Conservation (phyloP, 2,797 vertebrate species). For the Balearica regulorum region DNA sequence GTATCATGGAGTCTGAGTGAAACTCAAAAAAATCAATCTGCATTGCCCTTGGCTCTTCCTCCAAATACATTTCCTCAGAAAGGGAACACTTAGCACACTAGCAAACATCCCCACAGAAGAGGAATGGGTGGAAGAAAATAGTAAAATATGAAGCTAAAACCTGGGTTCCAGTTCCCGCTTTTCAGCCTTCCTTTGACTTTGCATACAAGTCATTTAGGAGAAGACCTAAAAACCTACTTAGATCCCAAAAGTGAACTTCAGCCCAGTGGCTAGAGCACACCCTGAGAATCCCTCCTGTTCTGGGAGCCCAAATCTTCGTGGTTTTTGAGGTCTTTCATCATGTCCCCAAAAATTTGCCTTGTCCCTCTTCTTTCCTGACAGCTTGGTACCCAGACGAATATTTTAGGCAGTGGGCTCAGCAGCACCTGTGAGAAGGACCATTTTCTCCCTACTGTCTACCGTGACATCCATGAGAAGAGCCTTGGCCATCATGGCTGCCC, state of each 20-base stretch:
- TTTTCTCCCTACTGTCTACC: not conserved
- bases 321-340: not conserved
- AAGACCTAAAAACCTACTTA: not conserved
- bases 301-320: not conserved
- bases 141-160: not conserved
- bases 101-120: not conserved
- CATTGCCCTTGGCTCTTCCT: not conserved
- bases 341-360: not conserved
- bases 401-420: not conserved
- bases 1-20: not conserved
- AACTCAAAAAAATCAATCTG: slow-evolving; percentile 10
- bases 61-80: not conserved
- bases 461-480: not conserved
- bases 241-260: not conserved
- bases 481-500: not conserved
- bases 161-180: not conserved
- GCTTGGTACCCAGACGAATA: not conserved
- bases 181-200: not conserved
- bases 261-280: not conserved
- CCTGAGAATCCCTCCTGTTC: not conserved
- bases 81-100: not conserved
- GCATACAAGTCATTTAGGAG: not conserved
- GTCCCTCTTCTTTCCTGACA: accelerated
- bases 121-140: not conserved
- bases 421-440: not conserved